Percentiles rank a stretch among this genome's conserved stretches.
phyloP scores from a whole-genome alignment of 2,797 vertebrate species.

The Threskiornis aethiopicus region DNA sequence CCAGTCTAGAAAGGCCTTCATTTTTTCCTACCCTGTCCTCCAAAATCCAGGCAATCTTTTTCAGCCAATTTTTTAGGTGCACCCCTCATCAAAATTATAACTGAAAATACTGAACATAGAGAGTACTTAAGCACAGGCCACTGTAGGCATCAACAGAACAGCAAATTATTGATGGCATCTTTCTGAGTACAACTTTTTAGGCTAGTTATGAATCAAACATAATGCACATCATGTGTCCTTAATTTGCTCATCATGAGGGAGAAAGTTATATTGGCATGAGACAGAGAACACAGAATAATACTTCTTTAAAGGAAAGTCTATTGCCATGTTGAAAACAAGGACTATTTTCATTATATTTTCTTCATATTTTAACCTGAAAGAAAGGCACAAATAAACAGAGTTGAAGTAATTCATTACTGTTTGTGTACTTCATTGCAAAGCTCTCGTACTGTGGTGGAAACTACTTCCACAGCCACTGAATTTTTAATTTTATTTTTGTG shows the following conservation, averaged over 20 bases:
- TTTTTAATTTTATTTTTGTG: neutral
- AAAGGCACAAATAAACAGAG: neutral
- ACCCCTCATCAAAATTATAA: neutral
- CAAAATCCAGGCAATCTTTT: neutral
- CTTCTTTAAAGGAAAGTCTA: neutral
- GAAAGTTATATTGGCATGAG: neutral
- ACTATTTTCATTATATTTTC: neutral
- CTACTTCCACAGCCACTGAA: neutral
- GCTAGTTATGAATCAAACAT: neutral
- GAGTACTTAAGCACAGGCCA: neutral
- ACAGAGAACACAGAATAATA: neutral
- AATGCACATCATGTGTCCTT: neutral
- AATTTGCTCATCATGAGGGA: neutral
- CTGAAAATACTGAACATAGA: neutral
- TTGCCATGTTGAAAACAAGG: neutral
- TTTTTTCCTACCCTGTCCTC: neutral
- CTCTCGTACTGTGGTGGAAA: fast-evolving
- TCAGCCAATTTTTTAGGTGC: neutral
- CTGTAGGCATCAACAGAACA: neutral
- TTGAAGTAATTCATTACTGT: neutral
- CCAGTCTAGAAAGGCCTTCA: neutral
- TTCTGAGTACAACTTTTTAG: neutral
- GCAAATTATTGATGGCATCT: neutral
- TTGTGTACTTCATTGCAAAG: neutral
- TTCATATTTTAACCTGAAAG: neutral